Evolutionary conservation across 2,113 vertebrate species (phyloP).

Genomic region (Brachypteracias leptosomus): DNA sequence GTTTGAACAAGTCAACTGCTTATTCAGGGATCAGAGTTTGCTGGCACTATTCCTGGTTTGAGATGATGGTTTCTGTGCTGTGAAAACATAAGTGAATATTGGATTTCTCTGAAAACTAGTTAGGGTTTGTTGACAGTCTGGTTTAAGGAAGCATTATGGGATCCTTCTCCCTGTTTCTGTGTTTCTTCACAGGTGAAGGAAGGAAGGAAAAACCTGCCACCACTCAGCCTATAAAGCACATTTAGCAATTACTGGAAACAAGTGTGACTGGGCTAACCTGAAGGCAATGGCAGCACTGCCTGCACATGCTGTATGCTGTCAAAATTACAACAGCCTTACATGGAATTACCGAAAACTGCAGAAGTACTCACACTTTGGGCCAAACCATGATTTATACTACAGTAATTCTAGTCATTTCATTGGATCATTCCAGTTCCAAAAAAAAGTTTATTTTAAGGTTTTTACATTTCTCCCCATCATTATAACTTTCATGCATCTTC

Average conservation of each 20-base stretch:
- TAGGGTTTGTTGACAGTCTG: neutral
- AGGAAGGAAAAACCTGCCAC: neutral
- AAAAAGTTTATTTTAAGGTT: neutral
- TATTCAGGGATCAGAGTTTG: neutral
- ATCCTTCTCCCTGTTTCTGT: neutral
- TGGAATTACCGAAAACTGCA: neutral
- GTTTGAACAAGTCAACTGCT: neutral
- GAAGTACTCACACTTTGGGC: neutral
- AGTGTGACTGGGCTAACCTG: neutral
- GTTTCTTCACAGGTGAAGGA: neutral
- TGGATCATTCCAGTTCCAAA: neutral
- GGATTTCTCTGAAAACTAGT: neutral
- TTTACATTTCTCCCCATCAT: neutral
- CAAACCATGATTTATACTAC: slow-evolving; percentile 13
- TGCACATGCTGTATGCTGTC: fast-evolving
- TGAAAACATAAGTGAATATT: neutral
- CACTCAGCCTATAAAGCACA: neutral
- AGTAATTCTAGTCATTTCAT: neutral
- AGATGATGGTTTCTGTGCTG: neutral
- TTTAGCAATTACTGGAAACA: neutral
- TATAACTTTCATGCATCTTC: neutral
- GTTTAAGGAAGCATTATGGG: neutral
- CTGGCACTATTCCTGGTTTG: neutral
- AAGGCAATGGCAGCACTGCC: neutral
- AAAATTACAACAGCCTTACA: neutral